Conservation (phyloP, 2,797 vertebrate genomes). For the Aldrovandia affinis region DNA sequence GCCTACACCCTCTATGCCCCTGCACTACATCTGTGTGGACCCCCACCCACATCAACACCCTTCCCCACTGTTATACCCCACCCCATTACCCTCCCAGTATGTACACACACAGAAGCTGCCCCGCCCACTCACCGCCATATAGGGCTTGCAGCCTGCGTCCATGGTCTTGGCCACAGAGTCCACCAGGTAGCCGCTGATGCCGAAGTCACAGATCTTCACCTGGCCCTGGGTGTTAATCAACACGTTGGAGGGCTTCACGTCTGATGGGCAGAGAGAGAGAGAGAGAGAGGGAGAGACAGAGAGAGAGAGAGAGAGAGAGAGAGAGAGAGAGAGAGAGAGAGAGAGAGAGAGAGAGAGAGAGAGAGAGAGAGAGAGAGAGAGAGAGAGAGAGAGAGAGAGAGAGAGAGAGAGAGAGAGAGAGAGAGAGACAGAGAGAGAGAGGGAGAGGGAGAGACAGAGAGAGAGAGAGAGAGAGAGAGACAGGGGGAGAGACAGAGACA, state of each 20-base stretch:
- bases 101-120: neutral
- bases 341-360: neutral
- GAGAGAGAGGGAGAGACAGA: neutral
- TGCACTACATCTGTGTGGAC: too few species aligned
- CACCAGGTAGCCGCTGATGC: slow-evolving; percentile 95
- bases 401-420: neutral
- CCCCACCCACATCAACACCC: neutral
- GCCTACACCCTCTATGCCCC: too few species aligned
- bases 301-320: neutral
- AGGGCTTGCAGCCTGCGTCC: slow-evolving; percentile 96
- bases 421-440: neutral
- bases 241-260: slow-evolving; percentile 96
- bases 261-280: slow-evolving; percentile 61
- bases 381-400: neutral
- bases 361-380: neutral
- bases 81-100: too few species aligned
- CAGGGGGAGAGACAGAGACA: too few species aligned
- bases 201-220: slow-evolving; percentile 99
- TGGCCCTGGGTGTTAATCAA: slow-evolving; percentile 94
- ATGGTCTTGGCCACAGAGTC: slow-evolving; percentile 97
- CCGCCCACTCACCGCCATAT: slow-evolving; percentile 88
- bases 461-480: neutral
- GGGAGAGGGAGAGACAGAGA: too few species aligned
- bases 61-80: too few species aligned
- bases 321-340: neutral